phyloP scores from a whole-genome alignment of 2,888 invertebrate genomes.

The Cremastinae sp. region DNA sequence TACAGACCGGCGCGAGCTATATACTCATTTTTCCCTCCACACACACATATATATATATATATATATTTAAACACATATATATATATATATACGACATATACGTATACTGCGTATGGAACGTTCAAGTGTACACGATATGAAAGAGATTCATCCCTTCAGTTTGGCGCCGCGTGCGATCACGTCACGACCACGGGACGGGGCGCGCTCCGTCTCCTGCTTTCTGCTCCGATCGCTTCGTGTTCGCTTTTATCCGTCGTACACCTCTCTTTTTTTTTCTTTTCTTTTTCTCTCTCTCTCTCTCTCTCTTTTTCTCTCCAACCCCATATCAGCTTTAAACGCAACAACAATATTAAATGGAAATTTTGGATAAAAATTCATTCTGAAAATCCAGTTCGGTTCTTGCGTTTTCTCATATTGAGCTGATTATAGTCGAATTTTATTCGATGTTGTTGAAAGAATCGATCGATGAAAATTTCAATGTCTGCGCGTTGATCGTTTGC shows the following conservation, averaged over 20 bases:
- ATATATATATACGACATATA: conserved; percentile 4
- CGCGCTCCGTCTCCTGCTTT: conserved; percentile 2
- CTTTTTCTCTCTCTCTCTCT: too few species aligned
- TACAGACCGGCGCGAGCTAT: conserved; percentile 49
- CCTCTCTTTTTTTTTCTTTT: not conserved
- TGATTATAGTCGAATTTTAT: too few species aligned
- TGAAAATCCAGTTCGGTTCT: too few species aligned
- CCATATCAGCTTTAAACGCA: too few species aligned
- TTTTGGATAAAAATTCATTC: too few species aligned
- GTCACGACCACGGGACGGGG: conserved; percentile 64
- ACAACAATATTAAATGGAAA: too few species aligned
- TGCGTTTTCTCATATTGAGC: too few species aligned
- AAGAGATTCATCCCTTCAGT: conserved; percentile 74
- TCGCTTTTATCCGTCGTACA: too few species aligned
- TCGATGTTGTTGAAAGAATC: too few species aligned
- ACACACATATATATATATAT: conserved; percentile 11
- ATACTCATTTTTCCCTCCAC: not conserved
- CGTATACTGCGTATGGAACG: conserved; percentile 5
- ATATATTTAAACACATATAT: conserved; percentile 5
- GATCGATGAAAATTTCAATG: too few species aligned
- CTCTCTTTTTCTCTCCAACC: too few species aligned
- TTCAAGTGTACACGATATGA: conserved; percentile 54
- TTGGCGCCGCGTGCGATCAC: conserved; percentile 77
- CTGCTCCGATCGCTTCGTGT: conserved; percentile 19
- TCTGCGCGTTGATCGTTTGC: too few species aligned